phyloP scores from a whole-genome alignment of 2,113 vertebrate genomes.

The Larimichthys polyactis region DNA sequence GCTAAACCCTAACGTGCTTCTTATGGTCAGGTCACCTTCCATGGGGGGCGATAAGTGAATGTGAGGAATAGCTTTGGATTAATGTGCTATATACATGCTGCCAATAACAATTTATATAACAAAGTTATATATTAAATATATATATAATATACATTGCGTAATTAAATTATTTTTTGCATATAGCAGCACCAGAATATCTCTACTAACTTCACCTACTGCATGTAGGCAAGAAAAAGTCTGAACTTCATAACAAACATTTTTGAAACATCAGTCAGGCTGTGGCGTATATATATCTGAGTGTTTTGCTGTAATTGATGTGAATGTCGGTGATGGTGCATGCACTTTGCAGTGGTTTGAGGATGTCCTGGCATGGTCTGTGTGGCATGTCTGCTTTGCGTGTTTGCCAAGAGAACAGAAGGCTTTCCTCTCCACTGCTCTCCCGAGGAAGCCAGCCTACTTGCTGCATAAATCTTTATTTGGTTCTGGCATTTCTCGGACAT shows the following conservation, averaged over 20 bases:
- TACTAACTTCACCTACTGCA: neutral
- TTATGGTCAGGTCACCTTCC: neutral
- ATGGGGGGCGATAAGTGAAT: neutral
- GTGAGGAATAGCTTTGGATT: neutral
- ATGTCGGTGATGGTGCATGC: slow-evolving; percentile 51
- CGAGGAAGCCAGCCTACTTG: slow-evolving; percentile 30
- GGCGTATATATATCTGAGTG: slow-evolving; percentile 17
- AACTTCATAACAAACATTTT: neutral
- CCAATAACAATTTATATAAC: too few species aligned
- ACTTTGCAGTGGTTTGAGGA: slow-evolving; percentile 58
- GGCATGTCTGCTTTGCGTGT: slow-evolving; percentile 53
- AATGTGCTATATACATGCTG: neutral
- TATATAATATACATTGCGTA: too few species aligned
- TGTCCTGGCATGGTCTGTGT: slow-evolving; percentile 48
- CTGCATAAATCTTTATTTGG: slow-evolving; percentile 57
- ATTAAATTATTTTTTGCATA: neutral
- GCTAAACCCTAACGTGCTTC: neutral
- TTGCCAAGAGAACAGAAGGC: slow-evolving; percentile 62
- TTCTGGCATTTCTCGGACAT: slow-evolving; percentile 43
- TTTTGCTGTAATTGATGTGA: slow-evolving; percentile 58
- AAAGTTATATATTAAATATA: too few species aligned
- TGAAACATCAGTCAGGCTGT: slow-evolving; percentile 6
- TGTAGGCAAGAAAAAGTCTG: neutral
- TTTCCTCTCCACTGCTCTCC: slow-evolving; percentile 57
- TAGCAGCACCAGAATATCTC: neutral